A percentile compares a stretch with the other conserved stretches of the same genome.
These are phyloP conservation scores for Noctua janthina DNA, from an alignment of 2,888 invertebrate genomes.

Conservation along the genomic window DNA sequence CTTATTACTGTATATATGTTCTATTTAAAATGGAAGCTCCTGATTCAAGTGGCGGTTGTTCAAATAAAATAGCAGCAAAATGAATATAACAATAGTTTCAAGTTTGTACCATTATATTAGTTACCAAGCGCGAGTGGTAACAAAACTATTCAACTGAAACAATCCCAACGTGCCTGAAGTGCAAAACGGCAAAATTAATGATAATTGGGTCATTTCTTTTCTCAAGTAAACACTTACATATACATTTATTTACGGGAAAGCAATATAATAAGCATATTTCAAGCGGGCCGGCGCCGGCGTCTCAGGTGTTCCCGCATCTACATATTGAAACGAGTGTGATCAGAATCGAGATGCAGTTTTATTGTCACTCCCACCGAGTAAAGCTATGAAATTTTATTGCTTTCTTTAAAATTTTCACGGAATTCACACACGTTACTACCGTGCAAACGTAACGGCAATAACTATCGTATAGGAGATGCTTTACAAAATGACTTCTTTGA, in stretches of 20 bases:
- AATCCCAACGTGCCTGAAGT: slow-evolving; percentile 49
- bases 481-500: slow-evolving; percentile 70
- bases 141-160: slow-evolving; percentile 48
- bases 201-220: slow-evolving; percentile 70
- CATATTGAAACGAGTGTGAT: slow-evolving; percentile 88
- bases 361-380: slow-evolving; percentile 85
- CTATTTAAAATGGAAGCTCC: neutral
- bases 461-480: slow-evolving; percentile 64
- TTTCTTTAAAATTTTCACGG: slow-evolving; percentile 77
- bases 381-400: slow-evolving; percentile 85
- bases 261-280: slow-evolving; percentile 88
- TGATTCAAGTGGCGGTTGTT: neutral
- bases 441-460: slow-evolving; percentile 71
- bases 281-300: slow-evolving; percentile 77
- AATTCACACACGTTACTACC: slow-evolving; percentile 71
- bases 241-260: slow-evolving; percentile 81
- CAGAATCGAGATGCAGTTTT: slow-evolving; percentile 90
- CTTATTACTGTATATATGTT: neutral
- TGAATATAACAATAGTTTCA: neutral
- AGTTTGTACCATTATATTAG: slow-evolving; percentile 21
- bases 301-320: slow-evolving; percentile 87
- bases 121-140: neutral
- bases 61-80: slow-evolving; percentile 23
- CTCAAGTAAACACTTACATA: slow-evolving; percentile 65
- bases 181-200: slow-evolving; percentile 58